Evolutionary conservation across 2,113 vertebrate species (phyloP).

Genomic region (Eira barbara): DNA sequence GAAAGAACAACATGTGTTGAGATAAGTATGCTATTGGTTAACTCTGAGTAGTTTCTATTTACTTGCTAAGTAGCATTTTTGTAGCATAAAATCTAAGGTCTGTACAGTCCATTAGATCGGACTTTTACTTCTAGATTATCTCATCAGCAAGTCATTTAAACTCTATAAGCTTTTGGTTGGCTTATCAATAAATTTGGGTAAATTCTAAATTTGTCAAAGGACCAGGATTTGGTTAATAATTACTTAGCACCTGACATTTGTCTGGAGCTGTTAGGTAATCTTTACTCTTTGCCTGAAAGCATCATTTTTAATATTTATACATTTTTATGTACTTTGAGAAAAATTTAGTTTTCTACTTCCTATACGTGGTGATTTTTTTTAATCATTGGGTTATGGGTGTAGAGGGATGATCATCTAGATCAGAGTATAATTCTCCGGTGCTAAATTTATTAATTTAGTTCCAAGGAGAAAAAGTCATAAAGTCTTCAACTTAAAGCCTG

Average conservation of each 20-base stretch:
- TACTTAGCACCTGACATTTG: background rate
- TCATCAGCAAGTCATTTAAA: background rate
- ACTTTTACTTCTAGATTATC: background rate
- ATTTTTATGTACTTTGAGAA: background rate
- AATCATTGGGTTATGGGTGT: background rate
- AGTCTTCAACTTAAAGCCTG: background rate
- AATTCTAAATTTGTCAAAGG: background rate
- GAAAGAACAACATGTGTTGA: background rate
- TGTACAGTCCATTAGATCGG: background rate
- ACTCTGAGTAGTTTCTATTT: background rate
- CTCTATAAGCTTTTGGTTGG: background rate
- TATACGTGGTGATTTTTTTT: background rate
- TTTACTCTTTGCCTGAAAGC: background rate
- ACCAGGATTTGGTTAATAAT: background rate
- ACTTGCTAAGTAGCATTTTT: background rate
- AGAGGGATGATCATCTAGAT: background rate
- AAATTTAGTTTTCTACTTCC: background rate
- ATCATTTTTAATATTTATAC: background rate
- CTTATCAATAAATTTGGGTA: background rate
- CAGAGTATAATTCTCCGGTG: background rate
- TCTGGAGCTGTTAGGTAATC: background rate
- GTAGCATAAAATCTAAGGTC: background rate
- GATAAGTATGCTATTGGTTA: background rate
- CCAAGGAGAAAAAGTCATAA: no score
- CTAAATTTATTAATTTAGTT: constrained; percentile 1